Percentiles rank a stretch among this genome's conserved stretches.
These are phyloP conservation scores for Drosophila vallismaia DNA, from an alignment of 2,888 invertebrate genomes.

Conservation along the genomic window DNA sequence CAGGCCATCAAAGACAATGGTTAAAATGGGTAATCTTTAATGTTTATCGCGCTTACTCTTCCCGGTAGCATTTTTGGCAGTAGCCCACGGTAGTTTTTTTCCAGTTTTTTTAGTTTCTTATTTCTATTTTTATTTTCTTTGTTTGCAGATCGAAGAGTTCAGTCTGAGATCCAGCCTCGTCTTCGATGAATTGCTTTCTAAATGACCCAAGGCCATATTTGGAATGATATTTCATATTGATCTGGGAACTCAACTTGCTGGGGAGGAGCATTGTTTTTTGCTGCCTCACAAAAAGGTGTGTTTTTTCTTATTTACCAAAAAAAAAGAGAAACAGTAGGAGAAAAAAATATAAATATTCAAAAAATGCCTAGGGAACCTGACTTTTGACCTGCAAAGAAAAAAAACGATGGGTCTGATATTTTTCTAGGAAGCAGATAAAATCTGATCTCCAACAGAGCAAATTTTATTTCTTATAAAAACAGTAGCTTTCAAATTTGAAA, in stretches of 20 bases:
- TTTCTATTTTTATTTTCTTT: constrained; percentile 26
- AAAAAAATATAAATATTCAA: constrained; percentile 4
- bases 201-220: constrained; percentile 70
- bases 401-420: background rate
- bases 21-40: constrained; percentile 68
- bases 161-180: constrained; percentile 21
- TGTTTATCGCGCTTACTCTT: constrained; percentile 69
- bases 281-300: constrained; percentile 44
- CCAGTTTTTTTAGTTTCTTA: constrained; percentile 19
- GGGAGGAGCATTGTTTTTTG: constrained; percentile 53
- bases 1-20: constrained; percentile 69
- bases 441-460: background rate
- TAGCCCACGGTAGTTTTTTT: constrained; percentile 74
- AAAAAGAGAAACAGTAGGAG: background rate
- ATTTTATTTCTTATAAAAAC: too few species aligned
- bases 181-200: constrained; percentile 77
- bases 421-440: constrained; percentile 16
- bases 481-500: too few species aligned
- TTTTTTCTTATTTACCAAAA: constrained; percentile 35
- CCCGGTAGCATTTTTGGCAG: constrained; percentile 74
- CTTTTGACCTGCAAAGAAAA: constrained; percentile 29
- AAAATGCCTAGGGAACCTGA: constrained; percentile 29
- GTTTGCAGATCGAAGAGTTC: constrained; percentile 23
- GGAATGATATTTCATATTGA: constrained; percentile 69
- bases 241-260: constrained; percentile 49